Evolutionary conservation across 2,888 invertebrate genomes (phyloP).

Genomic region (Pachliopta kotzebuea): DNA sequence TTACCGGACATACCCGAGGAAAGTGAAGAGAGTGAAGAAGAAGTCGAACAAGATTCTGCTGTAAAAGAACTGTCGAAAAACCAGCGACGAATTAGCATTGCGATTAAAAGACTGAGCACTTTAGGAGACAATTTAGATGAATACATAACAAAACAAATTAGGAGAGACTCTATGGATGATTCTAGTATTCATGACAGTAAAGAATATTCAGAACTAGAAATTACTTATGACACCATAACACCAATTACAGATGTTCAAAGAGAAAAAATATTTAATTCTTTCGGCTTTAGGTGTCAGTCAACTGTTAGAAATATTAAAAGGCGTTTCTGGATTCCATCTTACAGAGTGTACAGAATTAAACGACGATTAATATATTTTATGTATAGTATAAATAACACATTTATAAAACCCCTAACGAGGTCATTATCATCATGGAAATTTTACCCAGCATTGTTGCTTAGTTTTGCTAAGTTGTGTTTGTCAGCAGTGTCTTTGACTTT

Average conservation of each 20-base stretch:
- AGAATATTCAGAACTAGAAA: constrained; percentile 64
- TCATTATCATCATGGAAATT: constrained; percentile 71
- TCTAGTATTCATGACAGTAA: constrained; percentile 47
- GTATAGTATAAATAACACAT: constrained; percentile 68
- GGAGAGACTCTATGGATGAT: constrained; percentile 58
- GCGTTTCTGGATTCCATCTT: constrained; percentile 67
- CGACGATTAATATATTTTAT: constrained; percentile 57
- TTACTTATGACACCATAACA: constrained; percentile 64
- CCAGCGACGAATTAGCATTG: constrained; percentile 63
- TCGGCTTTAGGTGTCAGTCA: constrained; percentile 67
- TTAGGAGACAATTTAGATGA: constrained; percentile 75
- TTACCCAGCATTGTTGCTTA: constrained; percentile 67
- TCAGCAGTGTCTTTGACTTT: constrained; percentile 58
- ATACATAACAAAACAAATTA: constrained; percentile 66
- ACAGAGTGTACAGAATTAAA: constrained; percentile 62
- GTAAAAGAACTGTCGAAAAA: constrained; percentile 45
- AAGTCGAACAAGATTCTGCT: constrained; percentile 43
- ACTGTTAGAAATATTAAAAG: constrained; percentile 61
- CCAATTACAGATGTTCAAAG: constrained; percentile 69
- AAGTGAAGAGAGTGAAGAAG: constrained; percentile 61
- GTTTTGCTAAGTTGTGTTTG: constrained; percentile 59
- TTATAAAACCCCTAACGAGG: constrained; percentile 67
- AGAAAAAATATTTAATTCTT: constrained; percentile 69
- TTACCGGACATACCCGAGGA: constrained; percentile 78
- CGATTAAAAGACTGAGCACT: constrained; percentile 75